A percentile compares a stretch with the other conserved stretches of the same genome.
Evolutionary conservation across 2,888 invertebrate genomes (phyloP).

Genomic region (Ptychoptera contaminata): DNA sequence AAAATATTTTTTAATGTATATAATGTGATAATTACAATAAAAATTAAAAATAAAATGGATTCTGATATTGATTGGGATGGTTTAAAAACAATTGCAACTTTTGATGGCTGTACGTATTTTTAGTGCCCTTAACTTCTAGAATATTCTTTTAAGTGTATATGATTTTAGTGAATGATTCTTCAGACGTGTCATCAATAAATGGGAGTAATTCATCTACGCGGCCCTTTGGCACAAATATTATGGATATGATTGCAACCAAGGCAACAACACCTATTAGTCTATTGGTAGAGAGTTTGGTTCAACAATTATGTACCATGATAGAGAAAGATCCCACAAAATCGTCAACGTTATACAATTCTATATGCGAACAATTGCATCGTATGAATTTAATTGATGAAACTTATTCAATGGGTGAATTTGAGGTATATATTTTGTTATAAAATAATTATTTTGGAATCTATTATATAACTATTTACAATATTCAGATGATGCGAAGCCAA

Average conservation of each 20-base stretch:
- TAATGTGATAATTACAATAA: too few relatives aligned
- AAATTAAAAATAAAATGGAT: not conserved
- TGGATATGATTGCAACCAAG: conserved; percentile 14
- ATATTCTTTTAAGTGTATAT: conserved; percentile 4
- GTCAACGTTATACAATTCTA: conserved; percentile 43
- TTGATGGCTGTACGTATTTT: conserved; percentile 21
- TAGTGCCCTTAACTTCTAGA: not conserved
- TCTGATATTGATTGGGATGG: conserved; percentile 11
- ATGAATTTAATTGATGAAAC: conserved; percentile 56
- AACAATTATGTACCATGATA: conserved; percentile 47
- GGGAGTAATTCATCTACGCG: not conserved
- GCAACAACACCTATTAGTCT: conserved; percentile 46
- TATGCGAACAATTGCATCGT: conserved; percentile 49
- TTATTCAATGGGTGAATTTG: conserved; percentile 51
- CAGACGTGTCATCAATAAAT: not conserved
- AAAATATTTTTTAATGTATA: too few relatives aligned
- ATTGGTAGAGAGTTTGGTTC: conserved; percentile 51
- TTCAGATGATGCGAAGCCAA: conserved; percentile 40
- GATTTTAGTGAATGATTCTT: not conserved
- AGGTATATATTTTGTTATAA: conserved; percentile 21
- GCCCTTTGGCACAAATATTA: conserved; percentile 4
- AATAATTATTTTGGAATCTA: not conserved
- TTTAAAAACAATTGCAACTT: conserved; percentile 23
- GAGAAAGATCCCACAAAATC: conserved; percentile 43
- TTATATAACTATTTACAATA: not conserved